phyloP scores from a whole-genome alignment of 2,888 invertebrate species.

The Limnephilus auricula region DNA sequence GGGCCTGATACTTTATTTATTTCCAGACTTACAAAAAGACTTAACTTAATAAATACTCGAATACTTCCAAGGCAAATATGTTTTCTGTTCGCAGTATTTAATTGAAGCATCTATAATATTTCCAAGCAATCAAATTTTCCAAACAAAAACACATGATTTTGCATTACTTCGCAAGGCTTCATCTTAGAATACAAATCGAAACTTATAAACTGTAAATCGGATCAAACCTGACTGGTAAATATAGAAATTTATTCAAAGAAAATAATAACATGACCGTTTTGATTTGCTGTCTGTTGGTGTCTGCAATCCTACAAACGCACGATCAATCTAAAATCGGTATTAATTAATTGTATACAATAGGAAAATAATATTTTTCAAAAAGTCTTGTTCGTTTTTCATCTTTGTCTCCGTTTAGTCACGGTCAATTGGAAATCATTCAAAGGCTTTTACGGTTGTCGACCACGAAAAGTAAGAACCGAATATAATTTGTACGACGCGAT shows the following conservation, averaged over 20 bases:
- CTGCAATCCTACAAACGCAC: conserved; percentile 27
- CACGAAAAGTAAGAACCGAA: neutral
- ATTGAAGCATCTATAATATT: too few species aligned
- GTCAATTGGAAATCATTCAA: conserved; percentile 53
- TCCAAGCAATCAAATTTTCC: too few species aligned
- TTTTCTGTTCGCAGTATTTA: too few species aligned
- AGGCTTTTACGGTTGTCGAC: conserved; percentile 32
- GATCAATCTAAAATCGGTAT: conserved; percentile 41
- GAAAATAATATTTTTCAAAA: conserved; percentile 32
- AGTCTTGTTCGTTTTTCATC: conserved; percentile 40
- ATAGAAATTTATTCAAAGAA: neutral
- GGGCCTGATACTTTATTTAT: too few species aligned
- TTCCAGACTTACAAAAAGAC: too few species aligned
- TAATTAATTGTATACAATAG: conserved; percentile 47
- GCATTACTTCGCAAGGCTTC: too few species aligned
- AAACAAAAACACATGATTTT: too few species aligned
- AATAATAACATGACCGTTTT: neutral
- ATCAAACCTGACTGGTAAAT: neutral
- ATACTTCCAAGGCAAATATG: too few species aligned
- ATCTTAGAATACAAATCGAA: neutral
- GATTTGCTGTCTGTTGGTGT: neutral
- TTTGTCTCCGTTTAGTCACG: conserved; percentile 42
- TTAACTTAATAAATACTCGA: too few species aligned
- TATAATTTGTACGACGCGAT: conserved; percentile 9
- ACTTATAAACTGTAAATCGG: neutral